Conservation (phyloP, 2,113 vertebrate genomes). For the Axis porcinus region DNA sequence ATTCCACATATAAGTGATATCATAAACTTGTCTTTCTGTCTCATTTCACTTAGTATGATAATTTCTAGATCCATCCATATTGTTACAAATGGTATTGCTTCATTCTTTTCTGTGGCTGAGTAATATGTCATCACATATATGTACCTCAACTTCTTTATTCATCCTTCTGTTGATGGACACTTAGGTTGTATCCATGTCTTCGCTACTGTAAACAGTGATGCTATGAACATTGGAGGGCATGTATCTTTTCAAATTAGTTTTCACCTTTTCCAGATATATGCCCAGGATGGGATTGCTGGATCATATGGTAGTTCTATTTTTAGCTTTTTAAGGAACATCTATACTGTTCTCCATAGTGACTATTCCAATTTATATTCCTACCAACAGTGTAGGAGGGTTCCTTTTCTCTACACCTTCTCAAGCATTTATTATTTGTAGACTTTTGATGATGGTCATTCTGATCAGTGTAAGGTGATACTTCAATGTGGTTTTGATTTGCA, state of each 20-base stretch:
- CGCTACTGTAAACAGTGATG: background rate
- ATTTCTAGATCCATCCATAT: background rate
- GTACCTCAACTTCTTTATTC: background rate
- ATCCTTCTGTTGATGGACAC: background rate
- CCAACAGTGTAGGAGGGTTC: background rate
- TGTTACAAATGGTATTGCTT: background rate
- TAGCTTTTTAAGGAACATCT: background rate
- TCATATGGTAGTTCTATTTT: background rate
- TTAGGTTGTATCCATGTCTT: background rate
- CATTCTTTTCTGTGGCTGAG: background rate
- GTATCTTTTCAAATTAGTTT: background rate
- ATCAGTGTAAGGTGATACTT: background rate
- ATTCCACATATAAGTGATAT: background rate
- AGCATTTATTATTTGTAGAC: background rate
- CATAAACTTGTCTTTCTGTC: background rate
- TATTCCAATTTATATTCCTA: background rate
- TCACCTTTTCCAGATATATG: background rate
- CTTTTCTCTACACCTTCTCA: background rate
- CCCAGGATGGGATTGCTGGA: background rate
- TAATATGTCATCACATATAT: background rate
- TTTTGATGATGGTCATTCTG: background rate
- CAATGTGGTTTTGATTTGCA: background rate
- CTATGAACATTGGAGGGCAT: background rate
- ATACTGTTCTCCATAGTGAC: background rate
- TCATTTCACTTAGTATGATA: background rate